phyloP scores from a whole-genome alignment of 2,888 invertebrate species.

The Dynastes maya region DNA sequence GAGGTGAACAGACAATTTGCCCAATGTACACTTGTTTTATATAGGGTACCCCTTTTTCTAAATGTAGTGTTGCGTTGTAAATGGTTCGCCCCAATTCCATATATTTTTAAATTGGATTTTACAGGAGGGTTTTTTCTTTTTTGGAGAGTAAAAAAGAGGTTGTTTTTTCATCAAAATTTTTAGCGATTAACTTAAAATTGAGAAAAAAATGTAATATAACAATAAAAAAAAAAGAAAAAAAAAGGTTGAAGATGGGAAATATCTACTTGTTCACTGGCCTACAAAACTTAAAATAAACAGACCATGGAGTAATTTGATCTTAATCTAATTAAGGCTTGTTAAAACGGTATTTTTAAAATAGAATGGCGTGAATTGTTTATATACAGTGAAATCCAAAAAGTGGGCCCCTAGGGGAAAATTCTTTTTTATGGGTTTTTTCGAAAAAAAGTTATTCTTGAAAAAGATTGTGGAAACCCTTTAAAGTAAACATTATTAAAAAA shows the following conservation, averaged over 20 bases:
- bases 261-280: neutral
- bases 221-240: too few species aligned
- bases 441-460: too few species aligned
- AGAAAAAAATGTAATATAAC: too few species aligned
- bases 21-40: neutral
- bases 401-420: too few species aligned
- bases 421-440: too few species aligned
- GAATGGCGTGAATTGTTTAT: neutral
- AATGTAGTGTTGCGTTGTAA: neutral
- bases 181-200: too few species aligned
- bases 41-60: neutral
- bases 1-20: neutral
- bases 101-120: too few species aligned
- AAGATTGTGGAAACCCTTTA: too few species aligned
- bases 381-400: too few species aligned
- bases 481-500: too few species aligned
- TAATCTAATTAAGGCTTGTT: neutral
- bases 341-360: neutral
- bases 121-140: too few species aligned
- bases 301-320: conserved; percentile 11
- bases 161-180: neutral
- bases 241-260: neutral
- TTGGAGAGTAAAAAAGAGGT: too few species aligned
- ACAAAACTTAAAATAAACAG: neutral
- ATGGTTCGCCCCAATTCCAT: neutral